Evolutionary conservation across 2,888 invertebrate genomes (phyloP).

Genomic region (Cryptocephalus primarius): DNA sequence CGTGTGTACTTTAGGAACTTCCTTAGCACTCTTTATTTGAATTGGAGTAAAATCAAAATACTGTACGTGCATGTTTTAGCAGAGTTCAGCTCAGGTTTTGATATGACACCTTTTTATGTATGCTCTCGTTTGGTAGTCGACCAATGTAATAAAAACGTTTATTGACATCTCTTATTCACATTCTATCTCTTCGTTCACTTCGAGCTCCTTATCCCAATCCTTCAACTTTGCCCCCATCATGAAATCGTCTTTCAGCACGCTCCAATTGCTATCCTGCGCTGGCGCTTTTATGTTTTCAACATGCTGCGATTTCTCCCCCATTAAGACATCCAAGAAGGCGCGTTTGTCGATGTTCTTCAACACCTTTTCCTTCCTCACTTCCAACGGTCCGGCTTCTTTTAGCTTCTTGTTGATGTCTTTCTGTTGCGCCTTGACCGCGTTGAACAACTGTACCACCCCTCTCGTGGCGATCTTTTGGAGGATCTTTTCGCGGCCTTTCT

Average conservation of each 20-base stretch:
- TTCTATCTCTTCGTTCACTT: conserved; percentile 26
- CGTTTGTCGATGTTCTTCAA: conserved; percentile 66
- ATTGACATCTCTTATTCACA: conserved; percentile 8
- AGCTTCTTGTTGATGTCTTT: conserved; percentile 61
- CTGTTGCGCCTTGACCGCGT: conserved; percentile 81
- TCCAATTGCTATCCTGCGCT: conserved; percentile 43
- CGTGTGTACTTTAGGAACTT: no score
- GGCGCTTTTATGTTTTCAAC: conserved; percentile 14
- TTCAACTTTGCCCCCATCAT: conserved; percentile 83
- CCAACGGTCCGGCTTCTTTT: conserved; percentile 59
- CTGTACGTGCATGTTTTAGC: no score
- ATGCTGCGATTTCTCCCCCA: conserved; percentile 52
- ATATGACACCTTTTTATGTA: no score
- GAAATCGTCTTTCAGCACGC: conserved; percentile 69
- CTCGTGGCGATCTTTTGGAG: conserved; percentile 79
- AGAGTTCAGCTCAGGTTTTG: no score
- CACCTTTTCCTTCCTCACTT: conserved; percentile 65
- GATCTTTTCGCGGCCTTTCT: conserved; percentile 65
- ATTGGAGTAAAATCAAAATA: no score
- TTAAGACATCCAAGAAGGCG: conserved; percentile 66
- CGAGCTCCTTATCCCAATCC: conserved; percentile 78
- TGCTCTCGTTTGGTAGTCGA: no score
- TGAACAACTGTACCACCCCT: conserved; percentile 87
- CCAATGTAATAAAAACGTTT: no score
- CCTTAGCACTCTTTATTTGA: no score